Evolutionary conservation across 2,113 vertebrate genomes (phyloP), one percentile per base, ranked within the genome.

Genomic region (Sebastes fasciatus): DNA sequence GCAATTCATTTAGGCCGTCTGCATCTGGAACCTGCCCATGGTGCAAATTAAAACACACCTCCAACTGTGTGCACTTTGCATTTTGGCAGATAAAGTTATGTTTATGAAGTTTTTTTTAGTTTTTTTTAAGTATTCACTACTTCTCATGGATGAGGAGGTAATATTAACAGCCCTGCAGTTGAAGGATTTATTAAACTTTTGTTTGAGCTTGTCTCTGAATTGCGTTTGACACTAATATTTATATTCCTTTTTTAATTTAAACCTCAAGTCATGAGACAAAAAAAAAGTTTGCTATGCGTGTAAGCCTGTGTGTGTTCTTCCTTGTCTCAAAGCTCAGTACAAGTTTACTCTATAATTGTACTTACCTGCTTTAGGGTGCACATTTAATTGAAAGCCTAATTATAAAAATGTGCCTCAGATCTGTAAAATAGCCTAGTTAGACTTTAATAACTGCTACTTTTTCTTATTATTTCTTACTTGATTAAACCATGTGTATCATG

Each of bases 361-460:
- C 77, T 83, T 81, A 89, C 87, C 48, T 16, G 86, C 91, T 93
- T 71, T 21, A 89, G 85, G 83, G 69, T 70, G 55, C 43, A 75
- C 60, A 78, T 82, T 89, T 89, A 90, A 92, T 90, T 88, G 81
- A 84, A 57, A 89, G 82, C 45, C 83, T 89, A 92, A 88, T 89
- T 90, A 88, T 82, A 91, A 89, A 82, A 90, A 48, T 40, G 1
- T 80, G 83, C 71, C 92, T 89, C 43, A 78, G 63, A 75, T 86
- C 80, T 85, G 55, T 84, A 58, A 79, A 89, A 82, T 85, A 90
- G 72, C 85, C 88, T 77, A 89, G 74, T 90, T 89, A 70, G 21
- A 85, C 79, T 80, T 43, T 42, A 80, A 69, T 69, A 82, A 83
- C 65, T 72, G 46, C 23, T 55, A 16, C 46, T 55, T 63, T 51